Percentiles rank a stretch among this genome's conserved stretches.
These are phyloP conservation scores for Coilia nasus DNA, from an alignment of 2,797 vertebrate species.

Conservation along the genomic window DNA sequence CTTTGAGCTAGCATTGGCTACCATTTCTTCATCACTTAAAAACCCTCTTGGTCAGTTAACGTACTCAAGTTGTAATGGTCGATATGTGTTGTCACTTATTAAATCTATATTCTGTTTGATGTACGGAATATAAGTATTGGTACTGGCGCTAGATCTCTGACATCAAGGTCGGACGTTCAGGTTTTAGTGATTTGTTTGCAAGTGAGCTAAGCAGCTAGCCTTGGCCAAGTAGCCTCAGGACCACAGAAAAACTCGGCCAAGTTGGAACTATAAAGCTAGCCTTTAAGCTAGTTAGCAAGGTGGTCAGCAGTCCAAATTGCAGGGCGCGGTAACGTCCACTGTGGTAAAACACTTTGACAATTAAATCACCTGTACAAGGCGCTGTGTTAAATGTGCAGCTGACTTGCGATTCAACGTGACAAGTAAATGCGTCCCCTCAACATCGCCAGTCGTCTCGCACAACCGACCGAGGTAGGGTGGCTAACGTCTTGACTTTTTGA, in stretches of 20 bases:
- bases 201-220: neutral
- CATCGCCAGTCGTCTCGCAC: neutral
- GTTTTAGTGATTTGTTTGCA: slow-evolving; percentile 14
- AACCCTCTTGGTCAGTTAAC: neutral
- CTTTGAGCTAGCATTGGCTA: slow-evolving; percentile 8
- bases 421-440: neutral
- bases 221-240: neutral
- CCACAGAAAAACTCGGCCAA: slow-evolving; percentile 20
- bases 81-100: neutral
- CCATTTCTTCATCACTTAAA: slow-evolving; percentile 9
- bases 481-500: neutral
- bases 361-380: neutral
- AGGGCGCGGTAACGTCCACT: neutral
- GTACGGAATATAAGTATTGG: neutral
- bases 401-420: neutral
- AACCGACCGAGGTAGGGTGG: neutral
- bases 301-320: slow-evolving; percentile 17
- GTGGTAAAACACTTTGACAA: neutral
- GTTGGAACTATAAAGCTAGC: slow-evolving; percentile 9
- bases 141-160: neutral
- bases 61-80: neutral
- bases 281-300: slow-evolving; percentile 9
- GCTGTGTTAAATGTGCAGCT: neutral
- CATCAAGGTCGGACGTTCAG: neutral
- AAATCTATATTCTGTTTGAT: neutral